Evolutionary conservation across 2,113 vertebrate genomes (phyloP).

Genomic region (Laticauda laticaudata): DNA sequence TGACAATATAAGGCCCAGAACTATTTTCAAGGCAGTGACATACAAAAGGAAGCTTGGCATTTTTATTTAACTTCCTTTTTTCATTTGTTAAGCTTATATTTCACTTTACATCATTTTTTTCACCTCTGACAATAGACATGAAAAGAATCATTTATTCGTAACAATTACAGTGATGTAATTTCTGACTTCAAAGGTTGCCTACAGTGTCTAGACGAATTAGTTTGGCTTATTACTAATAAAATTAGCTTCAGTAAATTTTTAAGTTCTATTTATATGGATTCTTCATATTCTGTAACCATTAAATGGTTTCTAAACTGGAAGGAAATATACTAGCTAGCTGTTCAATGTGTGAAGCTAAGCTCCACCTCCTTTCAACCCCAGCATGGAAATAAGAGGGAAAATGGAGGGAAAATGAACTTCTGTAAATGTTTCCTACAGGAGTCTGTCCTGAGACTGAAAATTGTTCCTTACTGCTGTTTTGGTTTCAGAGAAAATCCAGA

Average conservation of each 20-base stretch:
- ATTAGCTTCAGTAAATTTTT: neutral
- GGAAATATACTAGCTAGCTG: neutral
- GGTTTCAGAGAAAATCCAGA: neutral
- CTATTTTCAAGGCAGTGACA: neutral
- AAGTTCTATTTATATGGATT: neutral
- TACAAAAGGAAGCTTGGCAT: neutral
- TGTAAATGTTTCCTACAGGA: neutral
- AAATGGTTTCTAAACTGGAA: neutral
- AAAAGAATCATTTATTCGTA: neutral
- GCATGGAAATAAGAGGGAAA: neutral
- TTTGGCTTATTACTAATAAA: neutral
- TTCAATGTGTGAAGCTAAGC: neutral
- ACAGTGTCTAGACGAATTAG: neutral
- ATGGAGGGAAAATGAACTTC: neutral
- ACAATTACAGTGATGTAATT: neutral
- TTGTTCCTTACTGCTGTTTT: neutral
- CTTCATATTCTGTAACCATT: neutral
- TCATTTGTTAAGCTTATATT: neutral
- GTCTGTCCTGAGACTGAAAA: neutral
- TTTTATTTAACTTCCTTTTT: neutral
- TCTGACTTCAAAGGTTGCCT: neutral
- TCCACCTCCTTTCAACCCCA: neutral
- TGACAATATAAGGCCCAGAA: neutral
- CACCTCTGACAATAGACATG: neutral
- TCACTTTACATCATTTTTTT: neutral